phyloP scores from a whole-genome alignment of 2,888 invertebrate species.

The Eretmocerus hayati region DNA sequence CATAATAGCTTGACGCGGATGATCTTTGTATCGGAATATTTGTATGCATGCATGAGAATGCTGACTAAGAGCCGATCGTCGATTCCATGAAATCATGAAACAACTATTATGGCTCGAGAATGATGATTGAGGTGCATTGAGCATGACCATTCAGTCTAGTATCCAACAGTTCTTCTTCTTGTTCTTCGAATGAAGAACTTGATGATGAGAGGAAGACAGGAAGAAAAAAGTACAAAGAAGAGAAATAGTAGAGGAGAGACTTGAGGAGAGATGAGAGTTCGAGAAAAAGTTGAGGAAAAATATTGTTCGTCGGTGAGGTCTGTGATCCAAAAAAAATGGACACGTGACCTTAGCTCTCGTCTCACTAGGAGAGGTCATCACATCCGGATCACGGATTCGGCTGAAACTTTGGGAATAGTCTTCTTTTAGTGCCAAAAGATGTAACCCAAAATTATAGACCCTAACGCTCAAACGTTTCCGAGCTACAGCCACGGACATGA shows the following conservation, averaged over 20 bases:
- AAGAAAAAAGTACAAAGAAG: neutral
- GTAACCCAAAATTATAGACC: no score
- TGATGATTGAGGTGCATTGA: conserved; percentile 10
- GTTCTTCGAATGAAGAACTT: neutral
- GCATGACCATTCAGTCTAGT: conserved; percentile 18
- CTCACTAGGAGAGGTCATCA: no score
- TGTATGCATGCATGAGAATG: conserved; percentile 21
- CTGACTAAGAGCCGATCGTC: conserved; percentile 32
- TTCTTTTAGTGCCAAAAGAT: no score
- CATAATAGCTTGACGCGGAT: conserved; percentile 35
- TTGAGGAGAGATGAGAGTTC: neutral
- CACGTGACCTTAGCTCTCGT: no score
- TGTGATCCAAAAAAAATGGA: no score
- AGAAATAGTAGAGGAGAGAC: neutral
- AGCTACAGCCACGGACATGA: no score
- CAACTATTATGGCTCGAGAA: neutral
- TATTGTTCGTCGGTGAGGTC: no score
- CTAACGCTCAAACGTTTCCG: no score
- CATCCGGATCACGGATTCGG: no score
- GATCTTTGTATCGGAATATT: conserved; percentile 27
- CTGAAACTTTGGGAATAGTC: no score
- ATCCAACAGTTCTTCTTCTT: conserved; percentile 1
- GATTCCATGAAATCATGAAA: neutral
- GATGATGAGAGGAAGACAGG: no score
- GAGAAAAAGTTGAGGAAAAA: no score